Base-by-base conservation (phyloP, 1,140 invertebrate genomes). In the Hycleus phaleratus region DNA sequence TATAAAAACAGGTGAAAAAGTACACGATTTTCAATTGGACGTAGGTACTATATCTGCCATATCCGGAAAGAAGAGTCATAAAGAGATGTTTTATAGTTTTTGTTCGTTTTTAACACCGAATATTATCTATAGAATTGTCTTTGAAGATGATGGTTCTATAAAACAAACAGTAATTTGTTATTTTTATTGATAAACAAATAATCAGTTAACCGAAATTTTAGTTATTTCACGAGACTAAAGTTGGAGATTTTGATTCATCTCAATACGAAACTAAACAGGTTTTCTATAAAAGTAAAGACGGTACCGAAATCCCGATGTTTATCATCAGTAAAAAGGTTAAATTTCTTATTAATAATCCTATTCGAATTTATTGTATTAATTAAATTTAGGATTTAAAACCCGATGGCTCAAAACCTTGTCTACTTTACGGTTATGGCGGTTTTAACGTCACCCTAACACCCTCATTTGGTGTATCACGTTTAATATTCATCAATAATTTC, bases 281-380 rank as follows among this genome's bases (percentile, higher is more conserved):
- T 42, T 99, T 98, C 77, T 99, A 97, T 74, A 69, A 79, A 1
- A 95, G 93, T 73, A 96, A 94, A 77, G 96, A 99, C 79, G 92
- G 91, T 52, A 97, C 94, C 1, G 88, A 89, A 77, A 82, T 99
- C 63, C 97, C 97, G 3, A 98, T 99, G 96, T 99, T 97, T 75
- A 87, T 99, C 61, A 84, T 97, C 4, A 63, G 64, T 48, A 71
- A 68, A 62, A 71, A 64, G 39, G 66, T 60, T 51, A 40, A 10
- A 32, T 10, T 49, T 7, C 26, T 39, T 38, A 59, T 25, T 40
- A 9, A 4, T 26, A 49, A 5, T 9, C 11, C 44, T 11, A 48
- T 32, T 26, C 11, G 12, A 38, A n/a, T 46, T 12, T 40, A 7
- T 48, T 58, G 3, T 9, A 61, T 45, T 52, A 46, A 62, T n/a